These are phyloP conservation scores for Thymelicus sylvestris DNA, from an alignment of 2,888 invertebrate genomes.

Conservation along the genomic window DNA sequence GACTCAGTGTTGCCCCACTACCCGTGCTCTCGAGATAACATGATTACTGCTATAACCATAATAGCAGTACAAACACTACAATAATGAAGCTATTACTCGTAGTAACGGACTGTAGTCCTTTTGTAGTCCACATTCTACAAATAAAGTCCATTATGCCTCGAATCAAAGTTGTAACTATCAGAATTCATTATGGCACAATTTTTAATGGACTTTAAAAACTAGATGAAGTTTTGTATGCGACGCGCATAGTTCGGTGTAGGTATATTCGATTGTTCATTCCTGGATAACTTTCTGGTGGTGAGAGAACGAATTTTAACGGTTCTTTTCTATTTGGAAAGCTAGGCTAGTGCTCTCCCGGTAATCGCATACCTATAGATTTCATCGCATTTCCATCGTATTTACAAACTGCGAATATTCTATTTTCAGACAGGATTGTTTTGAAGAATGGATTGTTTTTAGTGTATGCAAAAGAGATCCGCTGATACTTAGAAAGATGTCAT, in stretches of 20 bases:
- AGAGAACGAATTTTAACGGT: slow-evolving; percentile 1
- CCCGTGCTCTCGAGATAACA: too few relatives aligned
- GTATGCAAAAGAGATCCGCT: too few relatives aligned
- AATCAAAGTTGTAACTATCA: background rate
- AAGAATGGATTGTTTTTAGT: background rate
- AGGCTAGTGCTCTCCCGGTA: background rate
- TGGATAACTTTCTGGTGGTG: slow-evolving; percentile 2
- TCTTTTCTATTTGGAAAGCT: background rate
- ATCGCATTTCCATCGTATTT: background rate
- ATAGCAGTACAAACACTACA: too few relatives aligned
- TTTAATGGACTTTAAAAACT: background rate
- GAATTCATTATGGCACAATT: background rate
- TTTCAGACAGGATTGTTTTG: background rate
- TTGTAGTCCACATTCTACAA: too few relatives aligned
- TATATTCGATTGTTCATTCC: slow-evolving; percentile 1
- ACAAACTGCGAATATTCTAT: background rate
- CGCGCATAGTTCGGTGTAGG: background rate
- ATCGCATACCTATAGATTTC: background rate
- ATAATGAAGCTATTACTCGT: too few relatives aligned
- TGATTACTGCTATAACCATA: too few relatives aligned
- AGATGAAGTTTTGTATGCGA: background rate
- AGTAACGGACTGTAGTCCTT: too few relatives aligned
- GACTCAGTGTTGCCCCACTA: too few relatives aligned
- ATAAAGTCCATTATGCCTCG: too few relatives aligned
- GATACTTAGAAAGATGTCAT: too few relatives aligned